Base-by-base conservation (phyloP, 2,888 invertebrate genomes). In the Pasiphila rectangulata region DNA sequence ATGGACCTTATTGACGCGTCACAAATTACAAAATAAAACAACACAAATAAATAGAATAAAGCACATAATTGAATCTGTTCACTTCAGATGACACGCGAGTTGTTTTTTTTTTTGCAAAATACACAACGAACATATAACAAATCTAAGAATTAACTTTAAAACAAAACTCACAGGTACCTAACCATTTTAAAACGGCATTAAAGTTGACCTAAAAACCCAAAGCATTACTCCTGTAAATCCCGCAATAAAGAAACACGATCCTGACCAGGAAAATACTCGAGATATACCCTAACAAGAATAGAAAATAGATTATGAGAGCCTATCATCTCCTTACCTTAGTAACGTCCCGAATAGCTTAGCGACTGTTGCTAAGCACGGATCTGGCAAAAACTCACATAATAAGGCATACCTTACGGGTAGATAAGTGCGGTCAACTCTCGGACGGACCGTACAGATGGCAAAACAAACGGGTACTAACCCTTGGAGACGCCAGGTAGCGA, bases 381-480 rank as follows among this genome's bases (percentile, higher is more conserved):
- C 54, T 56, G 65, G 68, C 76, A 74, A 75, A 78, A 78, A 75
- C 75, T 72, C 71, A 70, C 73, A 73, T 79, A 75, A 78, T 79
- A 80, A 71, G 67, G 68, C 71, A 69, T 75, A 74, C 75, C 75
- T 75, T 69, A 68, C 70, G 59, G 67, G 62, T 66, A 75, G 75
- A 77, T 80, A 79, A 79, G 77, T 79, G 75, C 76, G 79, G 75
- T 76, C 75, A 76, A 72, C 69, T 58, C 67, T 64, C 62, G 63
- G 55, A 67, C 58, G 49, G 49, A 46, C n/a, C 3, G 76, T 72
- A 82, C 37, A 4, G 78, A 48, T 25, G 13, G 67, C 71, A 82
- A 51, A 73, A 64, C 57, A 57, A 9, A 17, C 17, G 32, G 32
- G 32, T 30, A n/a, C 3, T 3, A 10, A 29, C 6, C 17, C 17